Conservation (phyloP, 2,797 vertebrate genomes). For the Microctenopoma lineatum region DNA sequence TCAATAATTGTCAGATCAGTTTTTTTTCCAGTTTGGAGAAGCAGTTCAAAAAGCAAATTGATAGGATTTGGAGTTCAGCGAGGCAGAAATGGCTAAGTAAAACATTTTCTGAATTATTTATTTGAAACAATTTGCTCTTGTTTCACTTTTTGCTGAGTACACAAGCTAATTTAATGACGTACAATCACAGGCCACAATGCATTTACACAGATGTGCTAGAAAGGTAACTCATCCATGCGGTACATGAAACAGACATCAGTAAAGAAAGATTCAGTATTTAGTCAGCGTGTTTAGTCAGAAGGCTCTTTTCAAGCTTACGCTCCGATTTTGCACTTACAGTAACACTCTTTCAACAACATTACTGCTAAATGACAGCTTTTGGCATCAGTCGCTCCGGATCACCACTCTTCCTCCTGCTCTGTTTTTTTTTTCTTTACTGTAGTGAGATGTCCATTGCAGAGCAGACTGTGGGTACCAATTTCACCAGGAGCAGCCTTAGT, state of each 20-base stretch:
- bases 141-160: slow-evolving; percentile 1
- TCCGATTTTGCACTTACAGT: neutral
- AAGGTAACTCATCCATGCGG: neutral
- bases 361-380: slow-evolving; percentile 46
- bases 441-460: slow-evolving; percentile 17
- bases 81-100: neutral
- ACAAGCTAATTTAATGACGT: neutral
- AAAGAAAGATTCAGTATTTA: neutral
- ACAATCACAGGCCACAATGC: neutral
- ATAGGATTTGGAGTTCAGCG: slow-evolving; percentile 27
- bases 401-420: neutral
- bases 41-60: slow-evolving; percentile 19
- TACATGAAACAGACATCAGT: neutral
- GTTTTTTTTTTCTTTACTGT: slow-evolving; percentile 21
- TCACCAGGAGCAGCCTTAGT: slow-evolving; percentile 28
- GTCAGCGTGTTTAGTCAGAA: neutral
- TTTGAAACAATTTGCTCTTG: slow-evolving; percentile 5
- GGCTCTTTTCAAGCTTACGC: neutral
- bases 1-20: slow-evolving; percentile 36
- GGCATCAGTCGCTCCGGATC: slow-evolving; percentile 30
- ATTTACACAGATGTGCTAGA: neutral
- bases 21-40: slow-evolving; percentile 29
- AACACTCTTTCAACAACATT: neutral
- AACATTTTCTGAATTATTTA: neutral
- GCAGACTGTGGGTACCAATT: slow-evolving; percentile 50